Conservation (phyloP, 2,888 invertebrate species). For the Drosophila falleni region DNA sequence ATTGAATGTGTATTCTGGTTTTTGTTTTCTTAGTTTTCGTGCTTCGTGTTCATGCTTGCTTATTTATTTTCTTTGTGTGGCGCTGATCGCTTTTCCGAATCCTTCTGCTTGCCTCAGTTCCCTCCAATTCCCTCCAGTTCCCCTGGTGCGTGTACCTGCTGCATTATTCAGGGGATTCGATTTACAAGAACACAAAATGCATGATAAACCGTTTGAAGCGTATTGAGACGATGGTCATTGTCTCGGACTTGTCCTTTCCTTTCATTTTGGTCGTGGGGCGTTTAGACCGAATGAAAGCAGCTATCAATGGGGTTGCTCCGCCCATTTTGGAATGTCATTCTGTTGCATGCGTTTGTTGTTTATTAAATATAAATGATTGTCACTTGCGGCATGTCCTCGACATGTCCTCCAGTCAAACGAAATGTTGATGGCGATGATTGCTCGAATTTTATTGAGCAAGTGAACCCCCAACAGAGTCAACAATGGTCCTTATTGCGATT, state of each 20-base stretch:
- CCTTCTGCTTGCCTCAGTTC: not conserved
- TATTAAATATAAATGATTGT: slow-evolving; percentile 81
- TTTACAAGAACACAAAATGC: slow-evolving; percentile 72
- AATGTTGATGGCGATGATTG: slow-evolving; percentile 75
- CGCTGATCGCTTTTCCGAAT: slow-evolving; percentile 45
- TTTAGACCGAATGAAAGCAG: slow-evolving; percentile 34
- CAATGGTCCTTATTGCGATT: slow-evolving; percentile 55
- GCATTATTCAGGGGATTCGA: slow-evolving; percentile 76
- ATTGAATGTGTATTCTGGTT: not conserved
- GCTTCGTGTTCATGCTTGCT: slow-evolving; percentile 64
- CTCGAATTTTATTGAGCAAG: slow-evolving; percentile 65
- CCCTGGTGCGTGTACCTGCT: slow-evolving; percentile 58
- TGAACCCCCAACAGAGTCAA: slow-evolving; percentile 23
- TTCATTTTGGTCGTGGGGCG: slow-evolving; percentile 31
- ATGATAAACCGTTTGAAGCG: slow-evolving; percentile 73
- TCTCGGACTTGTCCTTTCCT: slow-evolving; percentile 29
- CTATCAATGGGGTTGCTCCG: slow-evolving; percentile 18
- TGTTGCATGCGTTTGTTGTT: slow-evolving; percentile 71
- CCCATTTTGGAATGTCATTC: slow-evolving; percentile 20
- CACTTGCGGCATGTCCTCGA: slow-evolving; percentile 73
- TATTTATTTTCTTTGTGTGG: slow-evolving; percentile 73
- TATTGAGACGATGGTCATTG: slow-evolving; percentile 64
- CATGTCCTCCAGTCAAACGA: slow-evolving; percentile 46
- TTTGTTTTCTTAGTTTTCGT: slow-evolving; percentile 44
- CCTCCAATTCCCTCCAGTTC: too few relatives aligned